Conservation (phyloP, 2,888 invertebrate species). For the Melieria omissa region DNA sequence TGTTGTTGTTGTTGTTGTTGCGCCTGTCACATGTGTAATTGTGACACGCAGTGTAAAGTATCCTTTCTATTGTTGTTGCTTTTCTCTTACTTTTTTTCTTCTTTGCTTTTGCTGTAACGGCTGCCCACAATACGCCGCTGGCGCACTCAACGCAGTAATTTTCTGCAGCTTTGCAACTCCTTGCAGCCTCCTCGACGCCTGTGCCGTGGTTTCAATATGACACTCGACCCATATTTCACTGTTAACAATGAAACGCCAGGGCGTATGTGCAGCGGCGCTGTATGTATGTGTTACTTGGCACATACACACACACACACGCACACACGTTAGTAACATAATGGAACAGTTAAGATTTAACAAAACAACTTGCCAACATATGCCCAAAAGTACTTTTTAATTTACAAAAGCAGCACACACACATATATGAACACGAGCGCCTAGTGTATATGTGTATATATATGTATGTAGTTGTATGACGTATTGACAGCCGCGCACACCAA, state of each 20-base stretch:
- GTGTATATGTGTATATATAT: too few relatives aligned
- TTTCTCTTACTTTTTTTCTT: too few relatives aligned
- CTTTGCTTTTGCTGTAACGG: too few relatives aligned
- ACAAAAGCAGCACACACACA: conserved; percentile 2
- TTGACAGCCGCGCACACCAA: not conserved
- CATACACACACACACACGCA: too few relatives aligned
- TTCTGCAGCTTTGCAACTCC: not conserved
- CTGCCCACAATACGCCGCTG: not conserved
- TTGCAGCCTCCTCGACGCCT: conserved; percentile 24
- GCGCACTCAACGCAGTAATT: not conserved
- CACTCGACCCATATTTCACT: conserved; percentile 37
- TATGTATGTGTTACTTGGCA: not conserved
- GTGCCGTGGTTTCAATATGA: conserved; percentile 29
- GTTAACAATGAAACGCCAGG: conserved; percentile 21
- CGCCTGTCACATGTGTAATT: not conserved
- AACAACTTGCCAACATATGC: conserved; percentile 19
- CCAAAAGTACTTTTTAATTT: conserved; percentile 33
- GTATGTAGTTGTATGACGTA: not conserved
- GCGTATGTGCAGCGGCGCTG: not conserved
- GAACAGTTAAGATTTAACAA: conserved; percentile 27
- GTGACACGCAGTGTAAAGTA: too few relatives aligned
- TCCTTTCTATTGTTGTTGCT: too few relatives aligned
- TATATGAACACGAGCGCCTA: too few relatives aligned
- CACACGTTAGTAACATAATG: conserved; percentile 10
- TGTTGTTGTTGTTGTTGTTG: not conserved